Conservation (phyloP, 2,113 vertebrate genomes). For the Strix uralensis region DNA sequence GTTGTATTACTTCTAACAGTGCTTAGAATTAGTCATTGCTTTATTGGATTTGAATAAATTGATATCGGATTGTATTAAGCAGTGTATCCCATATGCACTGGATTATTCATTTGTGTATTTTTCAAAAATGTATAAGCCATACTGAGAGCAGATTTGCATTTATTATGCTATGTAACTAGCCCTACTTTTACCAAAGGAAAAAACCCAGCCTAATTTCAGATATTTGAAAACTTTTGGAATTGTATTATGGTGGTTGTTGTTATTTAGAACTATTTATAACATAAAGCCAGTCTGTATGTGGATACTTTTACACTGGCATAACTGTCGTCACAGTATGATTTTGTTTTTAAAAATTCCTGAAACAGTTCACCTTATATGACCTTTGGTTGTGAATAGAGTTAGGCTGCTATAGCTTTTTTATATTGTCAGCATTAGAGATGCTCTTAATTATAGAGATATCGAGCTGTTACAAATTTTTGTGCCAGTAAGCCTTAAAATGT, state of each 20-base stretch:
- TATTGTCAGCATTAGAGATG: background rate
- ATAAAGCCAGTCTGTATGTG: background rate
- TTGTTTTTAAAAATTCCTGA: background rate
- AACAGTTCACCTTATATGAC: background rate
- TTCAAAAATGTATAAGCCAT: background rate
- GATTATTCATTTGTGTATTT: background rate
- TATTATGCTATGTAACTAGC: background rate
- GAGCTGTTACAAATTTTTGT: background rate
- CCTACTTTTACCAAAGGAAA: background rate
- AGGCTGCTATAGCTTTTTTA: background rate
- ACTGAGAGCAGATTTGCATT: background rate
- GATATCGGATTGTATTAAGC: background rate
- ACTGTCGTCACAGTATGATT: background rate
- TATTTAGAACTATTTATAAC: background rate
- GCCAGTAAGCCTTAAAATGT: background rate
- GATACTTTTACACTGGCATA: background rate
- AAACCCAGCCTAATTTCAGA: background rate
- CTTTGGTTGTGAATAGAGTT: background rate
- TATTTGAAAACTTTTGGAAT: background rate
- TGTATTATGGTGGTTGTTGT: background rate
- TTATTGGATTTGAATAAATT: background rate
- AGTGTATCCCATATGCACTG: background rate
- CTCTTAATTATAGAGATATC: background rate
- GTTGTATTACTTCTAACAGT: background rate
- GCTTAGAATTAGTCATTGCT: background rate